Percentiles rank a stretch among this genome's conserved stretches.
Conservation (phyloP, 1,140 invertebrate species). For the Cydia pomonella region DNA sequence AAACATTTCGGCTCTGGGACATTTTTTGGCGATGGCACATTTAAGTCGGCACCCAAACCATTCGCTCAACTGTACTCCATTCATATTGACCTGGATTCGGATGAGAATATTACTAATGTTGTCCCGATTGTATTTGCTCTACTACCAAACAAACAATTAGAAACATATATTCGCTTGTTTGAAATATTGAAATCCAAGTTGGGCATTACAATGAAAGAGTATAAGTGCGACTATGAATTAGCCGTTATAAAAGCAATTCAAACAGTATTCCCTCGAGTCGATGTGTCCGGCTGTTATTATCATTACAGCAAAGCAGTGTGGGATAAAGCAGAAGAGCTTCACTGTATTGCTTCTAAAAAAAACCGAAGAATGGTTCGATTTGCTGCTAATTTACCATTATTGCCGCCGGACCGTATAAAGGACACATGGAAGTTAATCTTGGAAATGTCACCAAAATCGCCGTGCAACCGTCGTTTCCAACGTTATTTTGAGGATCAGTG, state of each 20-base stretch:
- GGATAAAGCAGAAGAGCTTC: conserved; percentile 21
- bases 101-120: not conserved
- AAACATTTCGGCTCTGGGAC: conserved; percentile 1
- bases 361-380: conserved; percentile 22
- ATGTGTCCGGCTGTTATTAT: conserved; percentile 1
- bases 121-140: conserved; percentile 19
- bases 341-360: conserved; percentile 25
- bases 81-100: not conserved
- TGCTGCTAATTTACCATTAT: conserved; percentile 16
- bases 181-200: conserved; percentile 21
- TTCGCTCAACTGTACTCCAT: conserved; percentile 1
- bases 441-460: conserved; percentile 12
- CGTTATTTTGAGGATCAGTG: conserved; percentile 18
- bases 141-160: conserved; percentile 15
- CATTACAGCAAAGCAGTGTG: conserved; percentile 29
- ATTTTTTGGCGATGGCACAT: not conserved
- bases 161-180: conserved; percentile 25
- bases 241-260: conserved; percentile 19
- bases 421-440: not conserved
- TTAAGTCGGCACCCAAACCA: conserved; percentile 16
- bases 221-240: conserved; percentile 17
- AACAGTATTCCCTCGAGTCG: not conserved
- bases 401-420: conserved; percentile 21
- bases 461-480: conserved; percentile 11
- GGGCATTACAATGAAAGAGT: conserved; percentile 26